Evolutionary conservation across 64 coral and sea anemone species (phyloP), one percentile per base, ranked within the genome.

Genomic region (Pocillopora verrucosa): DNA sequence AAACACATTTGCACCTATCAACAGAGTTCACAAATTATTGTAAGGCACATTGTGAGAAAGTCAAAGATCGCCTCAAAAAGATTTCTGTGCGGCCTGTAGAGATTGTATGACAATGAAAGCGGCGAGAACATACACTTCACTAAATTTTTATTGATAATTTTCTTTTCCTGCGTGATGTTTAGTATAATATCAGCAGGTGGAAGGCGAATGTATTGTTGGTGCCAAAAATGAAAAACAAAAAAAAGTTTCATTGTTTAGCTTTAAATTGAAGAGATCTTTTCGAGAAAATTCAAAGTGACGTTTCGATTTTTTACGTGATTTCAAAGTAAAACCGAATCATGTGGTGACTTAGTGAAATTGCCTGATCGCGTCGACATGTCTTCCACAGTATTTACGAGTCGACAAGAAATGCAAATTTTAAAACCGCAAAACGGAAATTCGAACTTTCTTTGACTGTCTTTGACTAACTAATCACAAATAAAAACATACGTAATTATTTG

Each of bases 111-210:
- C 63, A 72, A 56, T 85, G 56, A 25, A 72, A 72, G 15, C 15
- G 65, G 16, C 56, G 56, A 22, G 36, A 9, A 72, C 16, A 17
- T 37, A 72, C 64, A 19, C 36, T 56, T 70, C 37, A 25, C 9
- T 72, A 36, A 81, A 81, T 58, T 22, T 85, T 51, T 51, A 51
- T 51, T 70, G 56, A 85, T 25, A 72, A 85, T 70, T 72, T 72
- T 56, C 12, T n/a, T 83, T 16, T 67, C 13, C 14, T 14, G 20
- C 1, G 24, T 35, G 25, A 56, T 85, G 64, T 85, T 72, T 72
- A 85, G 34, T 72, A 85, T 16, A 16, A 10, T n/a, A 56, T 72
- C 82, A 30, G 82, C 65, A 57, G 82, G 82, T 85, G 65, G 45
- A 36, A 15, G 4, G 38, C 9, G n/a, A 56, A 51, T 14, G 30